Evolutionary conservation across 2,888 invertebrate genomes (phyloP).

Genomic region (Eurois occulta): DNA sequence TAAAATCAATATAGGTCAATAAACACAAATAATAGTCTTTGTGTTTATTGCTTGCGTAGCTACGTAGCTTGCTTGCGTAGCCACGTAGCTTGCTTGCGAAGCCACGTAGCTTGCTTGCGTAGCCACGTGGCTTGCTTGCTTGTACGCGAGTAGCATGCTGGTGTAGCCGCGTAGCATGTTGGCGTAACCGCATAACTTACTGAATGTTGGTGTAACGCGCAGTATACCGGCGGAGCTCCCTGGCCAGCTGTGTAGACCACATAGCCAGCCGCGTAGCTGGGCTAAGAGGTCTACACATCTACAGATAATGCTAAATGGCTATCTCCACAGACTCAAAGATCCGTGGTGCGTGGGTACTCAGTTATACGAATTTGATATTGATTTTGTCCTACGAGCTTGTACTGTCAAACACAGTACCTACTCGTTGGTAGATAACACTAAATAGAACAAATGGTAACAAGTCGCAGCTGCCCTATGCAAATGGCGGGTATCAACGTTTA

Average conservation of each 20-base stretch:
- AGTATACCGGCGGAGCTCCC: too few species aligned
- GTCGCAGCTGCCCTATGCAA: conserved; percentile 50
- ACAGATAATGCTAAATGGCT: not conserved
- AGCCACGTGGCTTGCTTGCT: not conserved
- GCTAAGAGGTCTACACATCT: not conserved
- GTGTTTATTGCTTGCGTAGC: not conserved
- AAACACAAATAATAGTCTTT: too few species aligned
- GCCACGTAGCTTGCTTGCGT: not conserved
- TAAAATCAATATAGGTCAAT: too few species aligned
- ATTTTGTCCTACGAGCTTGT: not conserved
- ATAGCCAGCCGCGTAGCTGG: not conserved
- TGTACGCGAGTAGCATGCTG: too few species aligned
- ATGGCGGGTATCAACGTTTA: conserved; percentile 59
- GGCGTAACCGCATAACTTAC: too few species aligned
- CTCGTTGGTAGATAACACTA: conserved; percentile 27
- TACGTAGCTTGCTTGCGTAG: not conserved
- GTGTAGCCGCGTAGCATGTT: too few species aligned
- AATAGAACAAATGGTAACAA: conserved; percentile 38
- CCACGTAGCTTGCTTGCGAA: not conserved
- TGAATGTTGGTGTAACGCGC: too few species aligned
- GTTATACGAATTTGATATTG: not conserved
- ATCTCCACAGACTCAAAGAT: not conserved
- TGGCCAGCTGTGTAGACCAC: too few species aligned
- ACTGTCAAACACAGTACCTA: not conserved
- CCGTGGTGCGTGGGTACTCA: not conserved